Base-by-base conservation (phyloP, 35 echinoderm and acorn worm genomes). In the Holothuria glaberrima region DNA sequence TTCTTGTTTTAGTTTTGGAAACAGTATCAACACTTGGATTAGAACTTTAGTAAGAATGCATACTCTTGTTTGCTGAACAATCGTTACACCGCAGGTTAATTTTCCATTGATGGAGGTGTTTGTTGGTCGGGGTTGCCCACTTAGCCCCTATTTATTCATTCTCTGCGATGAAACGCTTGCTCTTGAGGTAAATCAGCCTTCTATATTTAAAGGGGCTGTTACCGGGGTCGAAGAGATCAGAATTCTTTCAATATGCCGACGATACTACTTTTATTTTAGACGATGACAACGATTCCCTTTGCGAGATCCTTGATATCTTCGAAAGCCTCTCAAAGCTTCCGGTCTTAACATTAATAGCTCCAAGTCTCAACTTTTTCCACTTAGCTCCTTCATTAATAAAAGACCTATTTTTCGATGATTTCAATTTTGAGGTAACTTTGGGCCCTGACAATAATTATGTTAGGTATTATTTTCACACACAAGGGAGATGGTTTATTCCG, bases 211-310 rank as follows among this genome's bases (percentile, higher is more conserved):
- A 21, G 58, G 58, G 58, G 21, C 21, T 59, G 58, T 59, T 59
- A 59, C 58, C 21, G 58, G 58, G 21, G 58, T 59, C 21, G 58
- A 59, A 59, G 58, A 59, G 58, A 12, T 13, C 21, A 59, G 58
- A 59, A 59, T 3, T 77, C 73, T 77, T 24, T 35, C 73, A 32
- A 77, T 35, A 22, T n/a, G n/a, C n/a, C n/a, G n/a, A n/a, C n/a
- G n/a, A n/a, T n/a, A n/a, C n/a, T n/a, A n/a, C n/a, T n/a, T 48
- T 77, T 17, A 10, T 77, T 77, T 24, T 77, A 77, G 73, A 77
- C 33, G 25, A 48, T 35, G 22, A 12, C 14, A 35, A 35, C 16
- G 41, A 35, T 38, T 16, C 25, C 33, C 24, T 77, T 10, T 35
- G 24, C 41, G 73, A 32, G 24, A 16, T 24, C 0, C 6, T 77